Base-by-base conservation (phyloP, 1,140 invertebrate species). In the Drosophila lacteicornis region DNA sequence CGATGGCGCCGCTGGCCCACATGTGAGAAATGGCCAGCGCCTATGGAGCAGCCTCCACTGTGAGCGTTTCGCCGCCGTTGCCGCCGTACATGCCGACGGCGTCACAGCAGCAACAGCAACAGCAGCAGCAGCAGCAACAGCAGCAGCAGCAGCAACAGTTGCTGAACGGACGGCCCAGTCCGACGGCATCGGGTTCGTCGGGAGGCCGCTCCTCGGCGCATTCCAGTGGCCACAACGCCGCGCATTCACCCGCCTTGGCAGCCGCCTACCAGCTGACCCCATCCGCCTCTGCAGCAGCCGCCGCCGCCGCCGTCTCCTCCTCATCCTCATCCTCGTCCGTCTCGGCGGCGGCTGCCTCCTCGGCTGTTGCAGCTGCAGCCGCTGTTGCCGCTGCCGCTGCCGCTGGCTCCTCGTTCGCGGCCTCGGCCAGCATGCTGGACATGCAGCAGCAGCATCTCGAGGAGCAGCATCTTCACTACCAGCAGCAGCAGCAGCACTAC, bases 1-100 rank as follows among this genome's bases (percentile, higher is more conserved):
- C 93, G 59, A 93, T 95, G 69, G 95, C 96, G 73, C 95, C 96
- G 4, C 93, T 97, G 62, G 94, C 96, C 76, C 96, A 97, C 80
- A 97, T 97, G 96, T 97, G 95, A 96, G 95, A 94, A 92, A 92
- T 92, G 90, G 91, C 91, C 82, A 86, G 66, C 71, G 87, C 82
- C 79, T 84, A 91, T 80, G 87, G 87, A 87, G 87, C 87, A 73
- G 80, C 82, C 75, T 74, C 68, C 55, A 43, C 66, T 53, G 68
- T 66, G 27, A 63, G 69, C 60, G 71, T 82, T 13, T 69, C 81
- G 82, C 73, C 80, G 69, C 69, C 87, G 67, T 65, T 53, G 65
- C 63, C 47, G 57, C 63, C 73, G 65, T 83, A 80, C 25, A 68
- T 68, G 76, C 75, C 81, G 66, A 42, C 82, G 69, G 65, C 79